Base-by-base conservation (phyloP, 2,113 vertebrate species). In the Clarias batrachus region DNA sequence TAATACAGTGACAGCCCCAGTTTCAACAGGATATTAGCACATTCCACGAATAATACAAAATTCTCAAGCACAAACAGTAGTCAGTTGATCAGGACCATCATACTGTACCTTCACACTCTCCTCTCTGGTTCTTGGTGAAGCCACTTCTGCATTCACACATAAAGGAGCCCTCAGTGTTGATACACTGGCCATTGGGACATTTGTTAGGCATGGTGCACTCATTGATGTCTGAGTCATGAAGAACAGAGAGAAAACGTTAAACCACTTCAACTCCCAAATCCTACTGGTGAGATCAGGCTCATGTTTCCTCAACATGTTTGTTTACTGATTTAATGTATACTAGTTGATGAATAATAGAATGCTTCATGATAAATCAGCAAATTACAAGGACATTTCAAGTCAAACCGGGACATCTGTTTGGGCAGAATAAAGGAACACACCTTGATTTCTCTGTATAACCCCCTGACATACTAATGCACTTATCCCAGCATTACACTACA, bases 121-220 rank as follows among this genome's bases (percentile, higher is more conserved):
- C 97, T 91, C 93, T 95, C 90, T 88, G 90, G 71, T 94, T 93
- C 94, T 96, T 93, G 92, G 92, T 81, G 83, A 96, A 98, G 88
- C 97, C 97, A 13, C 73, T 91, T 83, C 93, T 94, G 93, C 97
- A 99, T 90, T 97, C 93, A 85, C 97, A 98, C 91, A 73, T 94
- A 93, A 97, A 98, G 2, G 97, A 98, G 63, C 97, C 97, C 0
- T 96, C 96, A 0, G 95, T 97, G 94, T 98, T 98, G 93, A 96
- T 90, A 89, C 97, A 99, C 0, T 13, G 90, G 12, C 96, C 96
- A n/a, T 94, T 93, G n/a, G 21, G 92, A 92, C 97, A 98, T 89
- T 94, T 90, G 62, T 90, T 95, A 33, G 95, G 94, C 92, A 96
- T 95, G 89, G 94, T 94, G 93, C 97, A 98, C 88, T 98, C 97